Base-by-base conservation (phyloP, 2,113 vertebrate species). In the Stictonetta naevosa region DNA sequence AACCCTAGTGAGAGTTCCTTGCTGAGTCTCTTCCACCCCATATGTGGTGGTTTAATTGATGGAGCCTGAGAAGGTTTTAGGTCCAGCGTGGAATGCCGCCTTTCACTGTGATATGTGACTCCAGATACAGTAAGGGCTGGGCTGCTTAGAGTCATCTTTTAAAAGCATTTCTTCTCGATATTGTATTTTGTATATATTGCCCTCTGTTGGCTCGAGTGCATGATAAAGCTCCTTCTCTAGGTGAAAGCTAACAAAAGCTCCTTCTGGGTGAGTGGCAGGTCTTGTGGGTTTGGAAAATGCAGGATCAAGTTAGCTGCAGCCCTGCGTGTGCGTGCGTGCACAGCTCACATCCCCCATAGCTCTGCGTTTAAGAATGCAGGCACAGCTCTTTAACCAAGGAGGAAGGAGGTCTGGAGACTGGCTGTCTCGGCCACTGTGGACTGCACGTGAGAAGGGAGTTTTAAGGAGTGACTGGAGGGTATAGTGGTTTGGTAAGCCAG, bases 1-100 rank as follows among this genome's bases (percentile, higher is more conserved):
- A 95, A 84, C 64, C 55, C 87, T 72, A 88, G 87, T 88, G 88
- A 93, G 69, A 88, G 80, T 93, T 94, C 77, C 88, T 96, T 92
- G 88, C 83, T 97, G 93, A 89, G 96, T 89, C 83, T 95, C 95
- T 96, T 95, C 95, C 95, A 83, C 83, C 83, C 92, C 96, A 93
- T 92, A 96, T 95, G 95, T 93, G 93, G 91, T 93, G 83, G 88
- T 93, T 97, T 97, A 95, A 95, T 86, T 97, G 91, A 93, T 96
- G 86, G 93, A 96, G 96, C 90, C 90, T 86, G 90, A 94, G 90
- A 97, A 96, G 95, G 93, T 74, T 96, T 96, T 83, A 93, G 86
- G 85, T 97, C 89, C 92, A 90, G 87, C 1, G 0, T 86, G 94
- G 93, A 96, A 86, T 94, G 85, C 91, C 0, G 62, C 77, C 83